Percentiles rank a stretch among this genome's conserved stretches.
phyloP scores from a whole-genome alignment of 2,797 vertebrate species.

The Pseudochromis fuscus region DNA sequence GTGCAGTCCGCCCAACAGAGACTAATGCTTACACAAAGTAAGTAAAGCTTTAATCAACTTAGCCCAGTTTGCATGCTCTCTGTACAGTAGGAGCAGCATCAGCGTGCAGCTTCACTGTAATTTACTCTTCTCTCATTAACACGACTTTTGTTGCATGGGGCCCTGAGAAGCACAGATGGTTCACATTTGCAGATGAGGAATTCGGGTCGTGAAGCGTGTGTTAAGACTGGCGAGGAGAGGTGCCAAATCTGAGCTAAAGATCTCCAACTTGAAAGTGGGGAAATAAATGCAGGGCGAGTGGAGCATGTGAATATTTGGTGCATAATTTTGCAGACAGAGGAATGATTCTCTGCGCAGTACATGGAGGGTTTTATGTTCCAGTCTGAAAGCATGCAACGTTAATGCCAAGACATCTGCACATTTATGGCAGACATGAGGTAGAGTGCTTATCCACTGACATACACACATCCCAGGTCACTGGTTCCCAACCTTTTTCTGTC shows the following conservation, averaged over 20 bases:
- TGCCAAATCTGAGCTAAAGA: slow-evolving; percentile 68
- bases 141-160: slow-evolving; percentile 17
- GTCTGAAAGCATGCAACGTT: slow-evolving; percentile 15
- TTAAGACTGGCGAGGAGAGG: slow-evolving; percentile 49
- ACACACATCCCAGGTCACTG: neutral
- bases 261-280: slow-evolving; percentile 47
- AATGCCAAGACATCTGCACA: slow-evolving; percentile 57
- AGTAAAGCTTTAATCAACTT: slow-evolving; percentile 23
- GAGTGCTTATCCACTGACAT: slow-evolving; percentile 25
- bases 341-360: slow-evolving; percentile 27
- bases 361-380: slow-evolving; percentile 30
- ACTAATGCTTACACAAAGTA: slow-evolving; percentile 1
- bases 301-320: slow-evolving; percentile 20
- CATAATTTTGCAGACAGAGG: slow-evolving; percentile 22
- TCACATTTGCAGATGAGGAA: slow-evolving; percentile 74
- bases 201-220: slow-evolving; percentile 60
- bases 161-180: slow-evolving; percentile 71
- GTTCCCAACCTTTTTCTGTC: neutral
- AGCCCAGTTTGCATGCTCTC: slow-evolving; percentile 12
- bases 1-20: neutral
- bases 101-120: slow-evolving; percentile 39
- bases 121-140: slow-evolving; percentile 62
- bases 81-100: slow-evolving; percentile 34
- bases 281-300: slow-evolving; percentile 15
- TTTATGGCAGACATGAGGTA: slow-evolving; percentile 53